Base-by-base conservation (phyloP, 2,888 invertebrate genomes). In the Helicoverpa assulta region DNA sequence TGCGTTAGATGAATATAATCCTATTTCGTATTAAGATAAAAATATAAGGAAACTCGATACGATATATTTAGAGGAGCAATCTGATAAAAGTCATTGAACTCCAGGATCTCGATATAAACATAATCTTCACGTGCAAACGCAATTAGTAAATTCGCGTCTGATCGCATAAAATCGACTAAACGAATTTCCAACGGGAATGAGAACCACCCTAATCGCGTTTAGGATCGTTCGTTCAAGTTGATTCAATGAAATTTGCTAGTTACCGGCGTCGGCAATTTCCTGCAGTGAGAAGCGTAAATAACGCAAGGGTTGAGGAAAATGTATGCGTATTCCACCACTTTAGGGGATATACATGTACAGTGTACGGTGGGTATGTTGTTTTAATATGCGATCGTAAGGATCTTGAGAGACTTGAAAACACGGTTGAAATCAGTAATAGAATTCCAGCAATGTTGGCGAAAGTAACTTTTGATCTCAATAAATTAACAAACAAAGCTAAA, bases 211-310 rank as follows among this genome's bases (percentile, higher is more conserved):
- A 72, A 81, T 77, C 56, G 62, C 57, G 29, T 74, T 81, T 60
- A 70, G 71, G 76, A 79, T 76, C 77, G 75, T 81, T 81, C 70
- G 67, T 68, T 61, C 65, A 70, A 64, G 76, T 78, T 83, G 83
- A 84, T 83, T 79, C 81, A 80, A 82, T 82, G 78, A 82, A 78
- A 77, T 76, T 71, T 68, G 63, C 79, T 67, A 84, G 80, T 80
- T 79, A 75, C 83, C 82, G 84, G 84, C 85, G 84, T 68, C 83
- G 77, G 72, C 73, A 79, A 87, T 88, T 85, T 86, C 86, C 86
- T 75, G 62, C 33, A 52, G 53, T 67, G 71, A 65, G 59, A 75
- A 51, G 62, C 40, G 59, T 77, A 70, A 65, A 62, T 76, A 70
- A 71, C 57, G 18, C 54, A 58, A 71, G 73, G 73, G 71, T 72